phyloP scores from a whole-genome alignment of 2,113 vertebrate genomes.

The Petromus typicus region DNA sequence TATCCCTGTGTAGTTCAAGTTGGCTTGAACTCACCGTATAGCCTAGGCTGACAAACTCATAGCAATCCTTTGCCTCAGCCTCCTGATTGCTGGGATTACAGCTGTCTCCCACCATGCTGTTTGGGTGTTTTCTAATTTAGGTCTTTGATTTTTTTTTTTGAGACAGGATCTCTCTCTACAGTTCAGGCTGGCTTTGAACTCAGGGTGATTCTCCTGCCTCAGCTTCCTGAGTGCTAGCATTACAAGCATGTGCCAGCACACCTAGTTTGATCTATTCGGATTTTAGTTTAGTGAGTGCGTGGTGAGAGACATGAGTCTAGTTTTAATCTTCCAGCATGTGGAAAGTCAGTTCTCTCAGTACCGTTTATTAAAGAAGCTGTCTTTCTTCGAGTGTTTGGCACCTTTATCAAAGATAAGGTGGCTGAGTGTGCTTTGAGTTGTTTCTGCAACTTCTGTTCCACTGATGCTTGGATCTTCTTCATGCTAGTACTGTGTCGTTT shows the following conservation, averaged over 20 bases:
- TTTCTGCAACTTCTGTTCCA: background rate
- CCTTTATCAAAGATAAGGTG: background rate
- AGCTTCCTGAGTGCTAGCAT: too few relatives aligned
- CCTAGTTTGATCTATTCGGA: background rate
- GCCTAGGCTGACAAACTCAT: background rate
- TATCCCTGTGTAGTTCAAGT: background rate
- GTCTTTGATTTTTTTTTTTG: background rate
- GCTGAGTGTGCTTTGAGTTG: background rate
- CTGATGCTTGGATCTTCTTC: background rate
- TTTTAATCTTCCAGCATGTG: background rate
- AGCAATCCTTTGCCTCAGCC: background rate
- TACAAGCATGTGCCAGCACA: too few relatives aligned
- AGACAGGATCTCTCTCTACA: too few relatives aligned
- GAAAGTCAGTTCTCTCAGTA: background rate
- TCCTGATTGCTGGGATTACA: background rate
- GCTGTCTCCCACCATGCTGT: background rate
- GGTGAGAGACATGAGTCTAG: background rate
- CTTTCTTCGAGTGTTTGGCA: background rate
- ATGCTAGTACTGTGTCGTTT: background rate
- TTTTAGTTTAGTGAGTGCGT: background rate
- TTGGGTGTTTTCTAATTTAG: background rate
- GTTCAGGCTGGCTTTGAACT: too few relatives aligned
- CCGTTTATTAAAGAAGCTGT: background rate
- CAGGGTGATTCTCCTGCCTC: too few relatives aligned
- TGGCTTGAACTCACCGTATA: background rate